Base-by-base conservation (phyloP, 1,140 invertebrate genomes). In the Drosophila hydei region DNA sequence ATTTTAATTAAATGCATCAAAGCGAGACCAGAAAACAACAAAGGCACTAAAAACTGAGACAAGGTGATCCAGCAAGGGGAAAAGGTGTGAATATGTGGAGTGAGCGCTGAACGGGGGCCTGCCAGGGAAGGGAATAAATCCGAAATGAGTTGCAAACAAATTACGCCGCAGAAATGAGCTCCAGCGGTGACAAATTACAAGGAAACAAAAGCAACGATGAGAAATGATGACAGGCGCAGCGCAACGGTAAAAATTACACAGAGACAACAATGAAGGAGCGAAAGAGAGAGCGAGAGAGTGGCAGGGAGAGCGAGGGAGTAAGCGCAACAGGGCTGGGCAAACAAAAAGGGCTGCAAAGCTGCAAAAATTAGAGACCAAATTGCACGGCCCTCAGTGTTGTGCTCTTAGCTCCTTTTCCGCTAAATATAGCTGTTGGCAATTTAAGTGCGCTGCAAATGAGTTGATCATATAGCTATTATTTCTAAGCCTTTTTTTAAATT, bases 131-230 rank as follows among this genome's bases (percentile, higher is more conserved):
- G 60, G 56, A 74, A 75, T 56, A 69, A 85, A 76, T 76, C 62
- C 76, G 40, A 76, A 84, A 85, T 83, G 83, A 76, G 75, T 88
- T 83, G 81, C 67, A 88, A 87, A 87, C 81, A 88, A 88, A 87
- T 87, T 87, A 71, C 77, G 78, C 72, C 75, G 72, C 81, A 78
- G 67, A 87, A 87, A 83, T 83, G 83, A 81, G 78, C 81, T 87
- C 83, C 81, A 87, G 83, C 81, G 60, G 81, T 88, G 81, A 87
- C 81, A 87, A 87, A 87, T 87, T 87, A 88, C 78, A 88, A 78
- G 83, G 68, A 74, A 87, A 73, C 75, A 84, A 69, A 76, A 68
- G 59, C 72, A 60, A 72, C 65, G 80, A 87, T 88, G 83, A 87
- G 83, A 75, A 88, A 87, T 87, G 83, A 88, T 75, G 78, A 87